These are phyloP conservation scores for Peromyscus leucopus DNA, from an alignment of 2,113 vertebrate species.

Conservation along the genomic window DNA sequence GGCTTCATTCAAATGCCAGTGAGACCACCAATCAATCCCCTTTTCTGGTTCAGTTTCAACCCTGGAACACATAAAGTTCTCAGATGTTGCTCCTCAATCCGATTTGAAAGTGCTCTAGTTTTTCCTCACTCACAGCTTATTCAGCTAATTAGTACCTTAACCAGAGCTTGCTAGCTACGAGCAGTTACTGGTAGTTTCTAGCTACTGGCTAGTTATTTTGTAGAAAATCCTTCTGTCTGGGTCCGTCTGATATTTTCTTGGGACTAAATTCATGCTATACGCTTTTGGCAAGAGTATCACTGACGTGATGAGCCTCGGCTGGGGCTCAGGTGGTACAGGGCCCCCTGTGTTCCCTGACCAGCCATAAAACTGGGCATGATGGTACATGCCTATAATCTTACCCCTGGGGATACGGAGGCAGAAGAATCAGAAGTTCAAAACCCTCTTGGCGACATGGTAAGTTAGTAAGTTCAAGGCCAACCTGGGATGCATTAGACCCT, in stretches of 20 bases:
- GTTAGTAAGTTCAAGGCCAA: neutral
- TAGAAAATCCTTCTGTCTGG: slow-evolving; percentile 14
- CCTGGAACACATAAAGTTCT: neutral
- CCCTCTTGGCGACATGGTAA: neutral
- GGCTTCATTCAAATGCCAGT: slow-evolving; percentile 19
- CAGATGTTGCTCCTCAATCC: slow-evolving; percentile 6
- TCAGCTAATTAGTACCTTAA: slow-evolving; percentile 28
- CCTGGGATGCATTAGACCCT: neutral
- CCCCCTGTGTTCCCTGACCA: neutral
- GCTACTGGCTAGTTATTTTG: slow-evolving; percentile 35
- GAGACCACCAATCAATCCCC: neutral
- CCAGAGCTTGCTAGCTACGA: neutral
- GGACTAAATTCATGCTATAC: neutral
- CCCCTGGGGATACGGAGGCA: neutral
- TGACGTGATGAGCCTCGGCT: neutral
- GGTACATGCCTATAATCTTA: neutral
- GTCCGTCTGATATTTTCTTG: slow-evolving; percentile 9
- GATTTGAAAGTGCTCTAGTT: neutral
- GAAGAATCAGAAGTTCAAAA: neutral
- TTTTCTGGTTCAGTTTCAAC: slow-evolving; percentile 26
- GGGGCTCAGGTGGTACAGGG: neutral
- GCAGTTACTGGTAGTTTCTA: neutral
- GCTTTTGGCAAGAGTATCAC: slow-evolving; percentile 11
- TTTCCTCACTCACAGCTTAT: neutral
- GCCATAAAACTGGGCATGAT: neutral